These are phyloP conservation scores for Bombus turneri DNA, from an alignment of 1,140 invertebrate genomes.

Conservation along the genomic window DNA sequence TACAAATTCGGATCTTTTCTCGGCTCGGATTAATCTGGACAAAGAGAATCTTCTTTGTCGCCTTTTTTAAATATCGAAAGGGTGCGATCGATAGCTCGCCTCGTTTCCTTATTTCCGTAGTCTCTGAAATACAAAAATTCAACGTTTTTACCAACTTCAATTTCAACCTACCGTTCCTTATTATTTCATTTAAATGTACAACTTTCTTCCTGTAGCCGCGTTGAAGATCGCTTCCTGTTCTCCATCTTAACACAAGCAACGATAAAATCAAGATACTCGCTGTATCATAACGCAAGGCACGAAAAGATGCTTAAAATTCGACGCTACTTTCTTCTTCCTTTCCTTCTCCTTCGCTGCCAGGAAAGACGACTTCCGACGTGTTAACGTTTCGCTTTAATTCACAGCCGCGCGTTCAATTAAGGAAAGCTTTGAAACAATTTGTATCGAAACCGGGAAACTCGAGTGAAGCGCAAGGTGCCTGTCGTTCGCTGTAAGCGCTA, in stretches of 20 bases:
- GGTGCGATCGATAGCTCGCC: too few species aligned
- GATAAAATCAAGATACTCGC: background rate
- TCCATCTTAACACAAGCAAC: background rate
- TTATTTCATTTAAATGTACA: background rate
- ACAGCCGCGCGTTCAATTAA: background rate
- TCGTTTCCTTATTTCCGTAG: too few species aligned
- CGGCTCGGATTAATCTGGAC: too few species aligned
- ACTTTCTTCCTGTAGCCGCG: background rate
- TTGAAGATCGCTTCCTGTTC: background rate
- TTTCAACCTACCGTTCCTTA: background rate
- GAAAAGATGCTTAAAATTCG: background rate
- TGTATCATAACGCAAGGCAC: background rate
- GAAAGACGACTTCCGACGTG: background rate
- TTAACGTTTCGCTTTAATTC: background rate
- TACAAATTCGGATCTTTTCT: too few species aligned
- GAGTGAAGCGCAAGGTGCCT: background rate
- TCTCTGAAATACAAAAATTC: too few species aligned
- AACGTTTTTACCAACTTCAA: too few species aligned
- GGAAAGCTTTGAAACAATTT: background rate
- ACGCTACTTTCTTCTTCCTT: background rate
- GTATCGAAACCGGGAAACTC: background rate
- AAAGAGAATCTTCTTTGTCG: too few species aligned
- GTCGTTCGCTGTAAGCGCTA: background rate
- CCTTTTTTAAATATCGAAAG: too few species aligned
- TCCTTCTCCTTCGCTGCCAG: background rate